Conservation (phyloP, 2,797 vertebrate genomes). For the Enteromius argenteus region DNA sequence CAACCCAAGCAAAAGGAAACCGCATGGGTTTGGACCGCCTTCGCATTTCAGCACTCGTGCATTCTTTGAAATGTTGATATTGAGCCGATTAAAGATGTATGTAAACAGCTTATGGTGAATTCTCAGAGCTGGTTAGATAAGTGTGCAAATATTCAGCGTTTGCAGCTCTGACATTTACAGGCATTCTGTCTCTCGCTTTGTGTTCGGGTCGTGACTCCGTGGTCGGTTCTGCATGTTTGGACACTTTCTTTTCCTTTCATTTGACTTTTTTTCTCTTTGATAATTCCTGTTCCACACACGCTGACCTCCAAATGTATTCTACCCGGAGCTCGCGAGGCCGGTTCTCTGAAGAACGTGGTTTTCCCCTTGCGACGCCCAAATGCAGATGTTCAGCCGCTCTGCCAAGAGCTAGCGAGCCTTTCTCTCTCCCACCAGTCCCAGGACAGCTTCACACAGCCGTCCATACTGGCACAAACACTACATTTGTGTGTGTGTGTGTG, state of each 20-base stretch:
- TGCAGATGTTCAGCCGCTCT: slow-evolving; percentile 70
- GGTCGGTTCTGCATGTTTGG: slow-evolving; percentile 57
- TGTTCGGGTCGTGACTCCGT: slow-evolving; percentile 42
- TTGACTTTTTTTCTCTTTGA: slow-evolving; percentile 61
- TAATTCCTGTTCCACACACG: slow-evolving; percentile 58
- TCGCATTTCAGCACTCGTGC: neutral
- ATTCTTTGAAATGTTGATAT: slow-evolving; percentile 39
- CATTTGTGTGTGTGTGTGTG: slow-evolving; percentile 41
- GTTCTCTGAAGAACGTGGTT: slow-evolving; percentile 63
- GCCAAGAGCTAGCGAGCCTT: slow-evolving; percentile 65
- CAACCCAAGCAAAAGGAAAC: neutral
- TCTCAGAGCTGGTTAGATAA: slow-evolving; percentile 25
- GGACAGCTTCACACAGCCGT: slow-evolving; percentile 56
- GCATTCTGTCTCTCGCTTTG: slow-evolving; percentile 38
- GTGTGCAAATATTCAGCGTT: slow-evolving; percentile 12
- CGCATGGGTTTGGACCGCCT: neutral
- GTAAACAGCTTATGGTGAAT: slow-evolving; percentile 40
- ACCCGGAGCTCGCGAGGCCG: slow-evolving; percentile 58
- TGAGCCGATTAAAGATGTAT: slow-evolving; percentile 28
- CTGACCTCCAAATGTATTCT: slow-evolving; percentile 69
- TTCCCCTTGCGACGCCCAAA: slow-evolving; percentile 65
- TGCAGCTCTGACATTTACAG: slow-evolving; percentile 37
- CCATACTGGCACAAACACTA: slow-evolving; percentile 55
- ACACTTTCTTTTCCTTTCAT: slow-evolving; percentile 53
- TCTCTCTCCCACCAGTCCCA: slow-evolving; percentile 62